Evolutionary conservation across 2,797 vertebrate genomes (phyloP), one percentile per base, ranked within the genome.

Genomic region (Threskiornis aethiopicus): DNA sequence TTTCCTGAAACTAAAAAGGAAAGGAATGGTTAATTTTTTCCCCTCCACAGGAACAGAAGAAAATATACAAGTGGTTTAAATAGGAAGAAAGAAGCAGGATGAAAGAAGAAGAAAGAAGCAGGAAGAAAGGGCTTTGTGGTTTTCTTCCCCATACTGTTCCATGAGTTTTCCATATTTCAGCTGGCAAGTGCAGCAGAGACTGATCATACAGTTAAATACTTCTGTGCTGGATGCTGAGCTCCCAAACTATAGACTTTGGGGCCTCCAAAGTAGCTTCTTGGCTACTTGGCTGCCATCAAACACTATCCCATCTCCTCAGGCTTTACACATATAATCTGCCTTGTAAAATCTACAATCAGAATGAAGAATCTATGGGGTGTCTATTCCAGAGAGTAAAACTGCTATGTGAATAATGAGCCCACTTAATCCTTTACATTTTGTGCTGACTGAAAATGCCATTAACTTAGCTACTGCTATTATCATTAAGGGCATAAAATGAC

Each of bases 1-100:
- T 94, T 98, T 42, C 97, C 98, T 98, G 97, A 97, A 98, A 98
- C 98, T 98, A 90, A 89, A 67, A 73, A n/a, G 6, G 25, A 62
- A 89, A 95, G 7, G 16, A 72, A 46, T 31, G 33, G 67, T 94
- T 84, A 55, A 28, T 16, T 47, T 62, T 39, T 41, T 7, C 5
- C 44, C 16, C 31, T 70, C 22, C 61, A 41, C 6, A 94, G 49
- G 81, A 85, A 65, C 16, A 95, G 51, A 87, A 66, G 31, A 89
- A 93, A 89, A 82, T 59, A 79, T 4, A 10, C 24, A 86, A 79
- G 29, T 57, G 55, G 28, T 64, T 91, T 88, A 75, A 91, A 81
- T 11, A 76, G 51, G 44, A 90, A 84, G 46, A 65, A 88, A 91
- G 47, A 65, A 70, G 58, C 25, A 41, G 41, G 41, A 41, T 41